phyloP scores from a whole-genome alignment of 2,113 vertebrate species.

The Eulemur macaco region DNA sequence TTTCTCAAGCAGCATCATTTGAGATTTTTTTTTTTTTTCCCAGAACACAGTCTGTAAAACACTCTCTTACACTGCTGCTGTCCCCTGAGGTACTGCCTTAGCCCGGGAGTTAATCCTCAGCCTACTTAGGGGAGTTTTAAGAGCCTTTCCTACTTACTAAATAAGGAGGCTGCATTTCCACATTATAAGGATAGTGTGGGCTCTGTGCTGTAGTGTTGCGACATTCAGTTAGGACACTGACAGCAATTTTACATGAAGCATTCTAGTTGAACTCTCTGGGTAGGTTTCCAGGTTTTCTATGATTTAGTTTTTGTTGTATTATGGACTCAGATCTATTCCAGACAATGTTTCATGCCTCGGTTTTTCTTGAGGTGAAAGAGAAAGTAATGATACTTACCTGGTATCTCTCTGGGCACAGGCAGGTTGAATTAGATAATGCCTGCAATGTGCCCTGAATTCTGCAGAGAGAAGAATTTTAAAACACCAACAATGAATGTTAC shows the following conservation, averaged over 20 bases:
- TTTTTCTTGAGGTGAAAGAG: constrained; percentile 2
- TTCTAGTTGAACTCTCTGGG: neutral
- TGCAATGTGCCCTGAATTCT: constrained; percentile 5
- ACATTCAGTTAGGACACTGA: neutral
- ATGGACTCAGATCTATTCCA: neutral
- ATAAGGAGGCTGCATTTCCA: neutral
- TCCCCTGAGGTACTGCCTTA: neutral
- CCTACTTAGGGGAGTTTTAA: neutral
- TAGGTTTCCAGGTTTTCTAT: neutral
- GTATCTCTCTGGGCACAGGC: neutral
- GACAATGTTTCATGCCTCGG: neutral
- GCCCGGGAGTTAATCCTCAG: neutral
- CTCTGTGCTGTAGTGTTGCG: neutral
- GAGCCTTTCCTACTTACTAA: neutral
- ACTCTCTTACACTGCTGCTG: neutral
- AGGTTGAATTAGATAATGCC: constrained; percentile 11
- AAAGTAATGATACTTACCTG: neutral
- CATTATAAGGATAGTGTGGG: neutral
- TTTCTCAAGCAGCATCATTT: neutral
- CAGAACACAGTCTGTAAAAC: neutral
- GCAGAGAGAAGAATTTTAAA: constrained; percentile 27
- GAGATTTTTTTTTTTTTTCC: neutral
- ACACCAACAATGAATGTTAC: neutral
- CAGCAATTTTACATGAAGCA: neutral
- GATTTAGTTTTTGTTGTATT: constrained; percentile 8